Conservation (phyloP, 2,888 invertebrate species). For the Acleris emargana region DNA sequence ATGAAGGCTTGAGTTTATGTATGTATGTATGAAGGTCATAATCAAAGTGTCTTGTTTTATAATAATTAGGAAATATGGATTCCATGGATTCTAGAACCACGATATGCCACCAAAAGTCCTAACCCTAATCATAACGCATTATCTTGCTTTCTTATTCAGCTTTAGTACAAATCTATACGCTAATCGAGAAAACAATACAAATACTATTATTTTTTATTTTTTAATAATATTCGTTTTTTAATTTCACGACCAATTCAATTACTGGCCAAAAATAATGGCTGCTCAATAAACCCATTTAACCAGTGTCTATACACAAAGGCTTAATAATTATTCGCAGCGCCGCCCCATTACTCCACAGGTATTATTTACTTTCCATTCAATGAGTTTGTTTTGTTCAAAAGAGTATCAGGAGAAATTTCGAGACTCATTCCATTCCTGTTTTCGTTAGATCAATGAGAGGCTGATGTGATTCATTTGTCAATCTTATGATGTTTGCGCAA, state of each 20-base stretch:
- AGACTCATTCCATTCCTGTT: constrained; percentile 19
- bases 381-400: constrained; percentile 28
- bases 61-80: too few species aligned
- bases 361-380: constrained; percentile 34
- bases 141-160: too few species aligned
- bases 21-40: too few species aligned
- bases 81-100: too few species aligned
- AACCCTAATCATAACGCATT: too few species aligned
- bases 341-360: constrained; percentile 32
- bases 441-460: constrained; percentile 11
- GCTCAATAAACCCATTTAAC: constrained; percentile 26
- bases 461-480: constrained; percentile 17
- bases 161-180: too few species aligned
- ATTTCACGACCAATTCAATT: constrained; percentile 20
- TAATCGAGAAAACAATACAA: too few species aligned
- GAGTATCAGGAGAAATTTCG: constrained; percentile 19
- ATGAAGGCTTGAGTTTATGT: too few species aligned
- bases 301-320: constrained; percentile 26
- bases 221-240: too few species aligned
- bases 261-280: constrained; percentile 20
- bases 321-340: constrained; percentile 30
- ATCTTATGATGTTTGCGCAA: constrained; percentile 2
- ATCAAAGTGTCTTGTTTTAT: too few species aligned
- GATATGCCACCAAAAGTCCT: too few species aligned
- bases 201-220: too few species aligned